Evolutionary conservation across 2,113 vertebrate species (phyloP).

Genomic region (Crotalus helleri): DNA sequence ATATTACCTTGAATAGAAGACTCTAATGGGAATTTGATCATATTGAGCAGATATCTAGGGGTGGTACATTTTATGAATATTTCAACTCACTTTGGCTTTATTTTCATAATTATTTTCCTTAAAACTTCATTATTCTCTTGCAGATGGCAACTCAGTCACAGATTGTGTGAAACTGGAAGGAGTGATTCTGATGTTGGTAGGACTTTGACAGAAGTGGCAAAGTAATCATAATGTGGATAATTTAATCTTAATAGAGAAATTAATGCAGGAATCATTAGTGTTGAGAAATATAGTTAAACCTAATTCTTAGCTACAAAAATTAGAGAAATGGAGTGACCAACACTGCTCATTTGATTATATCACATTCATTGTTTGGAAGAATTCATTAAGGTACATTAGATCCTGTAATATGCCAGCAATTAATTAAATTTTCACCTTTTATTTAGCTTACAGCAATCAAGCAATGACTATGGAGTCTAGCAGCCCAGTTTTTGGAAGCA

Average conservation of each 20-base stretch:
- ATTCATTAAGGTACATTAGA: not conserved
- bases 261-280: not conserved
- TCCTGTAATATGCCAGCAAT: not conserved
- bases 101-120: not conserved
- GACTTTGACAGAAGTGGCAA: not conserved
- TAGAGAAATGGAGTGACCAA: not conserved
- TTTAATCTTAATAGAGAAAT: not conserved
- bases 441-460: not conserved
- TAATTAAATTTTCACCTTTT: not conserved
- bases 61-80: not conserved
- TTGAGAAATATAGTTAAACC: not conserved
- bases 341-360: not conserved
- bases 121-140: not conserved
- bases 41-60: not conserved
- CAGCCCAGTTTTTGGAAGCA: not conserved
- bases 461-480: not conserved
- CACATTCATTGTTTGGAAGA: not conserved
- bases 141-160: not conserved
- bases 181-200: not conserved
- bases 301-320: not conserved
- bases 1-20: not conserved
- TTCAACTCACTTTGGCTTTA: not conserved
- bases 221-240: not conserved
- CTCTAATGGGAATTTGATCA: not conserved
- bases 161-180: not conserved